A percentile compares a stretch with the other conserved stretches of the same genome.
Conservation (phyloP, 2,888 invertebrate species). For the Thysanoteuthis rhombus region DNA sequence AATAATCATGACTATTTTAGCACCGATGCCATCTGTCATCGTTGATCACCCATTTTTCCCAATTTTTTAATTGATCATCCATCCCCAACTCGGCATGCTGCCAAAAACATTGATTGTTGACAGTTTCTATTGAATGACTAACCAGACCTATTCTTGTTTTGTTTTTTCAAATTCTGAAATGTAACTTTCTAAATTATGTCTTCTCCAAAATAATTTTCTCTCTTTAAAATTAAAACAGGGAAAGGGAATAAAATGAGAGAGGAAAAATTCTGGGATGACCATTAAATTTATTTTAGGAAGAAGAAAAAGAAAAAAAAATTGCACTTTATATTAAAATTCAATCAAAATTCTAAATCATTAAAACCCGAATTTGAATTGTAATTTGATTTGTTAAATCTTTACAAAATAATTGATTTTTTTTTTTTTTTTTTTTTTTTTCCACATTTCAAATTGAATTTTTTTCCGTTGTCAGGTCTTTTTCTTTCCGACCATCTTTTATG, state of each 20-base stretch:
- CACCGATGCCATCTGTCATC: too few relatives aligned
- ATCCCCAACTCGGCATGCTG: too few relatives aligned
- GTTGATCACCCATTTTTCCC: too few relatives aligned
- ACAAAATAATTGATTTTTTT: neutral
- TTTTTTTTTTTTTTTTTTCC: too few relatives aligned
- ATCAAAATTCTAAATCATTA: constrained; percentile 12
- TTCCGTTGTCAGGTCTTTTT: neutral
- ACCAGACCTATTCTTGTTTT: neutral
- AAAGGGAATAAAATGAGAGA: neutral
- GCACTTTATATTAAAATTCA: neutral
- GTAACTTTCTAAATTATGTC: neutral
- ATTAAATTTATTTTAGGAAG: neutral
- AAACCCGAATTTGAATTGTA: neutral
- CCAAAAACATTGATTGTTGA: too few relatives aligned
- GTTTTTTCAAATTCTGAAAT: neutral
- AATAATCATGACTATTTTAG: too few relatives aligned
- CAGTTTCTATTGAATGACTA: neutral
- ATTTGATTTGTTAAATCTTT: constrained; percentile 12
- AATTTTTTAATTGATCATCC: too few relatives aligned
- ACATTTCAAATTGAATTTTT: neutral
- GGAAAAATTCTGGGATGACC: neutral
- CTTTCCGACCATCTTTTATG: neutral
- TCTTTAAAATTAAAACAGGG: neutral
- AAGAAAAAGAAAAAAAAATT: neutral
- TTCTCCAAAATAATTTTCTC: neutral